Conservation (phyloP, 2,113 vertebrate genomes). For the Cinclus cinclus region DNA sequence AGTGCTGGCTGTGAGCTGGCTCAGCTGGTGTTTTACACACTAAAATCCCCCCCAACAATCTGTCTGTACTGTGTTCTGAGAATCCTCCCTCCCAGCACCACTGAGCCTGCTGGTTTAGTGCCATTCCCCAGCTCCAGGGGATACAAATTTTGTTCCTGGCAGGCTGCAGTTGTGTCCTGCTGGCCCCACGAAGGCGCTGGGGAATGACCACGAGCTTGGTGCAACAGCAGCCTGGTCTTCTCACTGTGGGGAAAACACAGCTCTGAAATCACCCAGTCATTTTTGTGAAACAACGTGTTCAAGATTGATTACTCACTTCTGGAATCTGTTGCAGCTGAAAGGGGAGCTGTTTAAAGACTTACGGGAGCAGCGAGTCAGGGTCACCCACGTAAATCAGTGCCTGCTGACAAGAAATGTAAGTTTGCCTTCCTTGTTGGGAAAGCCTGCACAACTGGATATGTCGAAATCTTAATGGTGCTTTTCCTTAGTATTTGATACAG, state of each 20-base stretch:
- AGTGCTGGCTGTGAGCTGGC: not conserved
- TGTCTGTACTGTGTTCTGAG: not conserved
- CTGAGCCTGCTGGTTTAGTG: not conserved
- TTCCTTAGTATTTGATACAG: not conserved
- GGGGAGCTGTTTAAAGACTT: not conserved
- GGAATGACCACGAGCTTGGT: not conserved
- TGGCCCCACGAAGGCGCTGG: not conserved
- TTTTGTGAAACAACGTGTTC: not conserved
- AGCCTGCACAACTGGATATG: not conserved
- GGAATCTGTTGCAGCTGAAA: constrained; percentile 18
- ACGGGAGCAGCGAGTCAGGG: not conserved
- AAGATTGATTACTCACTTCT: constrained; percentile 5
- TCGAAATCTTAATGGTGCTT: constrained; percentile 1
- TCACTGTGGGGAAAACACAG: not conserved
- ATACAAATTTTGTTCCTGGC: not conserved
- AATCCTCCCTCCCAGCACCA: not conserved
- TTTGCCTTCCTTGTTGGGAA: not conserved
- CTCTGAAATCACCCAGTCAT: not conserved
- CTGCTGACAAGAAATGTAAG: not conserved
- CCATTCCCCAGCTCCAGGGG: not conserved
- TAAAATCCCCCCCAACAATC: not conserved
- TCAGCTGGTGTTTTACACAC: fast-evolving
- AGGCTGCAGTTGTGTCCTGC: not conserved
- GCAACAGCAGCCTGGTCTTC: not conserved
- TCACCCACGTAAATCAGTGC: not conserved